Conservation (phyloP, 2,888 invertebrate species). For the Entomobrya multifasciata region DNA sequence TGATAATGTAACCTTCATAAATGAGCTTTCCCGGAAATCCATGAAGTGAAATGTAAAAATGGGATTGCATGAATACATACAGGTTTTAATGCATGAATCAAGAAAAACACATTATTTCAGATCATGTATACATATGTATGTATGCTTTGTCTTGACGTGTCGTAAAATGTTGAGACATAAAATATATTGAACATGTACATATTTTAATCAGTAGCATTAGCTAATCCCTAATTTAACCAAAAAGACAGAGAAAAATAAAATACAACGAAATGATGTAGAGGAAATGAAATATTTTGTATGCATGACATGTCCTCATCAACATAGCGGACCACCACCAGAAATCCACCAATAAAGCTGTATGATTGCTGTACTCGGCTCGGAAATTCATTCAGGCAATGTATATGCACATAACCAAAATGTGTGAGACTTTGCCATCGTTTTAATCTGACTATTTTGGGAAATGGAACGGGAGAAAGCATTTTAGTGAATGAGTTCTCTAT, state of each 20-base stretch:
- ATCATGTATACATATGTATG: not conserved
- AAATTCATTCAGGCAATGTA: conserved; percentile 33
- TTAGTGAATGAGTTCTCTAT: not conserved
- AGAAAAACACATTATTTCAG: not conserved
- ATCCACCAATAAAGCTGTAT: not conserved
- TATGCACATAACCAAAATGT: conserved; percentile 31
- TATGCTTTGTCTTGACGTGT: not conserved
- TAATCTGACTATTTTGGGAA: conserved; percentile 29
- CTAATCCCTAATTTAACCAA: conserved; percentile 44
- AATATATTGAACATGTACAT: conserved; percentile 2
- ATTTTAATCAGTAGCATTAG: conserved; percentile 62
- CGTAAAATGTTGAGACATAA: not conserved
- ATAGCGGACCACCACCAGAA: not conserved
- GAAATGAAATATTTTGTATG: conserved; percentile 72
- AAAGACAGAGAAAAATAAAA: conserved; percentile 1
- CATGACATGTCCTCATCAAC: conserved; percentile 71
- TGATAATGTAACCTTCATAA: conserved; percentile 42
- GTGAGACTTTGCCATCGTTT: conserved; percentile 23
- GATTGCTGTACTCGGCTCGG: not conserved
- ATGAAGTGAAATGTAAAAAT: not conserved
- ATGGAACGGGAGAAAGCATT: not conserved
- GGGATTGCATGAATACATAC: too few species aligned
- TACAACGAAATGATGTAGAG: conserved; percentile 36
- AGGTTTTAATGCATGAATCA: too few species aligned
- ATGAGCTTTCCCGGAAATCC: not conserved